Evolutionary conservation across 30 jellyfish, hydroid and myxozoan genomes (phyloP), one percentile per base, ranked within the genome.

Genomic region (Clytia hemisphaerica): DNA sequence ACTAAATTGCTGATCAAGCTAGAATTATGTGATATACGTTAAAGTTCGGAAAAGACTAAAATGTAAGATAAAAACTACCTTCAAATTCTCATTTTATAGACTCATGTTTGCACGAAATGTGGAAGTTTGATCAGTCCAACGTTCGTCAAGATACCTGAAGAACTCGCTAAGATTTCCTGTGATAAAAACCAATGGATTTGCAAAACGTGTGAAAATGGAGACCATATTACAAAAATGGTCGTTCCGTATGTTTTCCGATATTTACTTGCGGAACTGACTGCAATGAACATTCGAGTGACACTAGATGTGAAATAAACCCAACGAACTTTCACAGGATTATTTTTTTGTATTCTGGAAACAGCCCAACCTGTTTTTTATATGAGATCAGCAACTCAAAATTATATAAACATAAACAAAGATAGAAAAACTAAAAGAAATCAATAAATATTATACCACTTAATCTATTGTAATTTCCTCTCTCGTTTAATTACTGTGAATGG

Each of bases 191-290:
- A 92, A 55, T 91, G 95, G 94, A 34, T 72, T 15, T 91, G 99
- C 60, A 81, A 51, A 27, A 73, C 77, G 26, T 91, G 99, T 69
- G 87, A 78, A 19, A 32, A 81, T 19, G 55, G 83, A 10, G 61
- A 65, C 21, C 34, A 78, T 49, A 82, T 91, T 6, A 58, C 64
- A 58, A 83, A 78, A 54, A 37, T 91, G 30, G 68, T 82, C 2
- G 77, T 91, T 4, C 99, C 99, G 2, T 82, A 91, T 45, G 99
- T 91, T 9, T 91, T 82, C 47, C 72, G 93, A 68, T 91, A 91
- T 67, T 87, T 91, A 19, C 77, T 91, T 9, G 95, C 95, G 3
- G 99, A 91, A 55, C 91, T 91, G 12, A 90, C 95, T 4, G 92
- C 99, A 32, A 91, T 91, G 99, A 91, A 91, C 59, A 91, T 91